Evolutionary conservation across 2,888 invertebrate species (phyloP).

Genomic region (Mechanitis mazaeus): DNA sequence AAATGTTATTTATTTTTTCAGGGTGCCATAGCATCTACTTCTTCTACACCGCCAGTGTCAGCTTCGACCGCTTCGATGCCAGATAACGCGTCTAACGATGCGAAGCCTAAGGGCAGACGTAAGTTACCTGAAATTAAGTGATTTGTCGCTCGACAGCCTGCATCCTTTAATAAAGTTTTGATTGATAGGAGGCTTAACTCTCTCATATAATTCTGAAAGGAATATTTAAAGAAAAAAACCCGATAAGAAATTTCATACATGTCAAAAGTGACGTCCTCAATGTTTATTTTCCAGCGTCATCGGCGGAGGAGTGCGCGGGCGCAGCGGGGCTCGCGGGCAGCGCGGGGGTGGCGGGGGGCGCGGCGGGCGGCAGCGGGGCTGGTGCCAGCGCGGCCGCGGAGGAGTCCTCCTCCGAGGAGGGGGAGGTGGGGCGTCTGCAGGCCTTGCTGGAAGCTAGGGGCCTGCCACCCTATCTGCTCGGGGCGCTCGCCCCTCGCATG

Average conservation of each 20-base stretch:
- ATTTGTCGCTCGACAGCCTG: too few species aligned
- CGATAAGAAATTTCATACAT: too few species aligned
- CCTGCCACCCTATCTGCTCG: slow-evolving; percentile 96
- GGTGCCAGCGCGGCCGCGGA: slow-evolving; percentile 79
- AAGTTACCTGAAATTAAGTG: slow-evolving; percentile 14
- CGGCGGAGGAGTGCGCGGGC: slow-evolving; percentile 54
- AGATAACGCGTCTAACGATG: slow-evolving; percentile 63
- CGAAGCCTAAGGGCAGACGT: slow-evolving; percentile 71
- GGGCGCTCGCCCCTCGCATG: slow-evolving; percentile 96
- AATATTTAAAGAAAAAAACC: too few species aligned
- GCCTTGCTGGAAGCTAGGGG: slow-evolving; percentile 96
- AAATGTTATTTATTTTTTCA: slow-evolving; percentile 30
- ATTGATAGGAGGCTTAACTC: too few species aligned
- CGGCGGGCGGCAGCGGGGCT: slow-evolving; percentile 49
- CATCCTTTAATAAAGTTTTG: too few species aligned
- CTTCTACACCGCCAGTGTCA: slow-evolving; percentile 68
- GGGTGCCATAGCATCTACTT: slow-evolving; percentile 73
- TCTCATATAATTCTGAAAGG: too few species aligned
- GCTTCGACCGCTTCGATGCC: slow-evolving; percentile 65
- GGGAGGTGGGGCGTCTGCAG: slow-evolving; percentile 96
- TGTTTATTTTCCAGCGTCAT: slow-evolving; percentile 41
- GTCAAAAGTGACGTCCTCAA: too few species aligned
- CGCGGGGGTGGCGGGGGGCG: slow-evolving; percentile 48
- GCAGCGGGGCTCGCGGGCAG: slow-evolving; percentile 44
- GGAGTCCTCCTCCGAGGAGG: slow-evolving; percentile 84